These are phyloP conservation scores for Gorsachius magnificus DNA, from an alignment of 2,797 vertebrate genomes.

Conservation along the genomic window DNA sequence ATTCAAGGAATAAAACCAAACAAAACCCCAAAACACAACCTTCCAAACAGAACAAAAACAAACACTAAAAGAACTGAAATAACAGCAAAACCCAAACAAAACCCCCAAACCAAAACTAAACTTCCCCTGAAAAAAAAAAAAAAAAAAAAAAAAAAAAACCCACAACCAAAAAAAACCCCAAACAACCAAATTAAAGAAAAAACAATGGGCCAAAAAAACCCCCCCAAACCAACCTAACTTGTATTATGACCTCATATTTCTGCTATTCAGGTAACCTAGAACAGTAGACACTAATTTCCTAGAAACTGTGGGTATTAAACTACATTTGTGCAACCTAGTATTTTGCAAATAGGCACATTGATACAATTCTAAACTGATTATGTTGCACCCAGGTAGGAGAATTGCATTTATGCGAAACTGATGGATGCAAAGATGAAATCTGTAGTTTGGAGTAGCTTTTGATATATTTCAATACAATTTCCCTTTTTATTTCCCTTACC, in stretches of 20 bases:
- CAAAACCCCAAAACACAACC: not conserved
- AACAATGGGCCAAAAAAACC: not conserved
- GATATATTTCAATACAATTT: not conserved
- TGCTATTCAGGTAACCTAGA: not conserved
- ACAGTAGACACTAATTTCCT: not conserved
- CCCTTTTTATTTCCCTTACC: not conserved
- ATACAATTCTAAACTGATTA: not conserved
- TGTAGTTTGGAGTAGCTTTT: not conserved
- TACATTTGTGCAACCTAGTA: not conserved
- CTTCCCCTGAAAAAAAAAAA: not conserved
- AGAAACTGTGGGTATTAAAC: not conserved
- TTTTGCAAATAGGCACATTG: not conserved
- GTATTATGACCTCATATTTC: not conserved
- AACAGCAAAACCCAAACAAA: not conserved
- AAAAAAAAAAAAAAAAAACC: not conserved
- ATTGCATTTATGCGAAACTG: not conserved
- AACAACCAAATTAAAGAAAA: too few relatives aligned
- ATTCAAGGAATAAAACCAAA: not conserved
- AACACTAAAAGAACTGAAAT: not conserved
- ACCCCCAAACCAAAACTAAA: not conserved
- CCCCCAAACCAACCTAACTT: not conserved
- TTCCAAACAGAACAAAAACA: too few relatives aligned
- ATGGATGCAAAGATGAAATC: not conserved
- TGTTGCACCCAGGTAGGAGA: not conserved
- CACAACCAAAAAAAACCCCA: not conserved